phyloP scores from a whole-genome alignment of 2,113 vertebrate species.

The Phoenicopterus ruber region DNA sequence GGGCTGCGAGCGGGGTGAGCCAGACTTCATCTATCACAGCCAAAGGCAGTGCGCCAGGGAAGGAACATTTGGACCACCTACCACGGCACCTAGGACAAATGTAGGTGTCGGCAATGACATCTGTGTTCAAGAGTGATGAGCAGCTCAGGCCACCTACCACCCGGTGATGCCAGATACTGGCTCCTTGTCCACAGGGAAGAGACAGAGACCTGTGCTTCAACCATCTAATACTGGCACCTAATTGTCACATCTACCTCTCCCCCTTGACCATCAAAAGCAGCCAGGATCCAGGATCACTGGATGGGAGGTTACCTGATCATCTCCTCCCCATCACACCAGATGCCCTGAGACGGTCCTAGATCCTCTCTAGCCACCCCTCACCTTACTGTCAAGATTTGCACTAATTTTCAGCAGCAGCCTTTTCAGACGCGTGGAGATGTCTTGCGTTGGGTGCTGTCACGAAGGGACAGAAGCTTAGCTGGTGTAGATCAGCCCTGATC shows the following conservation, averaged over 20 bases:
- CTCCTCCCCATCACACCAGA: background rate
- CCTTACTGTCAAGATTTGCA: background rate
- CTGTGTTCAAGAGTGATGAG: background rate
- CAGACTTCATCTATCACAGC: background rate
- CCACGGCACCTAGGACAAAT: no score
- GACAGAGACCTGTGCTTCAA: background rate
- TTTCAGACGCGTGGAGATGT: background rate
- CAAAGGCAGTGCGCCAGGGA: background rate
- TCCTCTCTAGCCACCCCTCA: background rate
- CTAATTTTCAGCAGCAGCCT: background rate
- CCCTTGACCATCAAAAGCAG: background rate
- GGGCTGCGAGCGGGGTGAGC: background rate
- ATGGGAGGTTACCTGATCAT: background rate
- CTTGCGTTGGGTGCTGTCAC: fast-evolving
- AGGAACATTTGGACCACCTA: background rate
- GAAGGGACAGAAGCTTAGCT: background rate
- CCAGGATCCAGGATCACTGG: background rate
- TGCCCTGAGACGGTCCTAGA: background rate
- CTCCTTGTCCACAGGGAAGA: background rate
- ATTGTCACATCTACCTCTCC: background rate
- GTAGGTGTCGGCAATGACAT: no score
- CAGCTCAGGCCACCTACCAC: background rate
- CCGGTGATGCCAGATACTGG: background rate
- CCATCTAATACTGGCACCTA: background rate
- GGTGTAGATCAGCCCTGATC: background rate